Conservation (phyloP, 2,888 invertebrate genomes). For the Calameuta filiformis region DNA sequence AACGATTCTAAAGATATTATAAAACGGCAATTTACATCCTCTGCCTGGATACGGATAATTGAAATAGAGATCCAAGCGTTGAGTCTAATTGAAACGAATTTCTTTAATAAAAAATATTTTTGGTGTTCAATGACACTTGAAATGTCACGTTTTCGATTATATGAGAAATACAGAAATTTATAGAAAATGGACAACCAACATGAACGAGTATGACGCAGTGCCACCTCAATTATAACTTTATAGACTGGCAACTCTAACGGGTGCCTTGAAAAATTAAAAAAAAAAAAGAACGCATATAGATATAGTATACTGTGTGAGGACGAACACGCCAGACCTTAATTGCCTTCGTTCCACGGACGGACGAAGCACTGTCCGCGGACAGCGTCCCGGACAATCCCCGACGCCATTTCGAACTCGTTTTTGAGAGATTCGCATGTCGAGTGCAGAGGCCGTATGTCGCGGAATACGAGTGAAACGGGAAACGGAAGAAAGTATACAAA, state of each 20-base stretch:
- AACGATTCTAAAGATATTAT: neutral
- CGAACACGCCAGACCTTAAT: neutral
- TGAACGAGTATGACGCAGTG: neutral
- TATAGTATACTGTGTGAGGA: neutral
- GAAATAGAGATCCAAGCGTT: neutral
- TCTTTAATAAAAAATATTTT: too few species aligned
- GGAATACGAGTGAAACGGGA: neutral
- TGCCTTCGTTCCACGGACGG: neutral
- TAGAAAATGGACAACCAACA: neutral
- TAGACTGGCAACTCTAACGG: neutral
- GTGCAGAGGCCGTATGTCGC: neutral
- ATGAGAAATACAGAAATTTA: neutral
- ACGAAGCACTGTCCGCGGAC: neutral
- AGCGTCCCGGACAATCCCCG: neutral
- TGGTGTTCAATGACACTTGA: too few species aligned
- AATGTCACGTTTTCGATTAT: neutral
- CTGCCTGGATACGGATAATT: neutral
- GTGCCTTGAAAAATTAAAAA: neutral
- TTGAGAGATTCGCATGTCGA: neutral
- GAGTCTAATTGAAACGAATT: neutral
- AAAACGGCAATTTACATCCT: neutral
- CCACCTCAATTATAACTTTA: conserved; percentile 3
- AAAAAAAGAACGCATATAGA: neutral
- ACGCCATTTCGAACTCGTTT: neutral
- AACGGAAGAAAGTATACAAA: too few species aligned